Evolutionary conservation across 1,140 invertebrate genomes (phyloP).

Genomic region (Heterodera schachtii): DNA sequence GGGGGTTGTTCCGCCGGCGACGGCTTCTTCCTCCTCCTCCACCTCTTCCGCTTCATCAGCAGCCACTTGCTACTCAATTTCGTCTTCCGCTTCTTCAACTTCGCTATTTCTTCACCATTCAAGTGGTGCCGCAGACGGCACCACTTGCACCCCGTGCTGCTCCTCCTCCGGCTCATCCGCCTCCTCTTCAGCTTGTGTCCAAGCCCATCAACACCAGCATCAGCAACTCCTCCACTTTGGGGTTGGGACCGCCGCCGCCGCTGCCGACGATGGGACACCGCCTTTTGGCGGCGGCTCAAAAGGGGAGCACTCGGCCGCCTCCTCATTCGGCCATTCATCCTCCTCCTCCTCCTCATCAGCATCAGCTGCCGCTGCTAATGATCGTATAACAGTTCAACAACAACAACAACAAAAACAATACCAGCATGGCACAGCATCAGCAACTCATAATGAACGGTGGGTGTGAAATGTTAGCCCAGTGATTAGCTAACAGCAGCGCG

Average conservation of each 20-base stretch:
- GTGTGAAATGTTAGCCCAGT: too few relatives aligned
- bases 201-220: neutral
- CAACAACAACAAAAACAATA: too few relatives aligned
- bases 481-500: too few relatives aligned
- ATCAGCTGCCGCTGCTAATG: too few relatives aligned
- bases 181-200: neutral
- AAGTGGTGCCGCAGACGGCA: constrained; percentile 6
- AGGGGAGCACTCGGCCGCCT: neutral
- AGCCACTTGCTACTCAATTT: neutral
- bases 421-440: too few relatives aligned
- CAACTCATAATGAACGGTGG: too few relatives aligned
- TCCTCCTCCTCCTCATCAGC: neutral
- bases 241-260: neutral
- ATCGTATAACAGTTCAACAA: too few relatives aligned
- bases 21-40: neutral
- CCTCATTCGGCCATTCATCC: neutral
- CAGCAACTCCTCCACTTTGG: neutral
- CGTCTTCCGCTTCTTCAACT: neutral
- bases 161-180: too few relatives aligned
- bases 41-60: neutral
- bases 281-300: neutral
- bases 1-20: neutral
- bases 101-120: neutral
- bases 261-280: neutral
- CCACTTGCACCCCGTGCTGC: neutral